Evolutionary conservation across 2,113 vertebrate genomes (phyloP), one percentile per base, ranked within the genome.

Genomic region (Arvicanthis niloticus): DNA sequence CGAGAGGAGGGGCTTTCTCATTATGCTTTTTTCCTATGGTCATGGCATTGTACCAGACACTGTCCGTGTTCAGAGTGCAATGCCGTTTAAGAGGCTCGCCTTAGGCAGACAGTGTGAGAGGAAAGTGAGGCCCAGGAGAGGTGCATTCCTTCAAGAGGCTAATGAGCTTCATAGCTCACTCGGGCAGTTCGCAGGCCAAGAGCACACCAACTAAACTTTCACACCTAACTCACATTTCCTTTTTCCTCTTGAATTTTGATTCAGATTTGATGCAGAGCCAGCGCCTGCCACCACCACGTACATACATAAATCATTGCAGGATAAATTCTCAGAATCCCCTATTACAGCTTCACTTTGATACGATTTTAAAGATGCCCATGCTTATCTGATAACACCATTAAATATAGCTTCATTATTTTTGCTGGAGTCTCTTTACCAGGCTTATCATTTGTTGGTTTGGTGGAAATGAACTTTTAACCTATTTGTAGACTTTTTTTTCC

Each of bases 191-290:
- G 16, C 2, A 58, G 56, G 42, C 40, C 70, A 81, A 85, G 80
- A 86, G 31, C 26, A 81, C 40, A 31, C 21, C 95, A 92, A 58
- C 42, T 82, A 29, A 2, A 45, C 16, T 53, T 3, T 95, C 37
- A 85, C 21, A 26, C 2, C 12, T 62, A 86, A 89, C 45, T 15
- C 53, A 81, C 60, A 34, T 93, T 15, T 68, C 68, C 73, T 73
- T 45, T 81, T 91, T 29, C 8, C 19, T 89, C 40, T 68, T 51
- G 15, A 0, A 2, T 72, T 80, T 68, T 17, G 13, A 93, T 40
- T 26, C 26, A 88, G 75, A 95, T 93, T 80, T 10, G 80, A 80
- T 68, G 81, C 11, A 53, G 40, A 91, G 42, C 56, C 75, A 51
- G 48, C 17, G n/a, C 1, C 19, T 6, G 24, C 62, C 24, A 72